Evolutionary conservation across 2,888 invertebrate species (phyloP), one percentile per base, ranked within the genome.

Genomic region (Celastrina argiolus): DNA sequence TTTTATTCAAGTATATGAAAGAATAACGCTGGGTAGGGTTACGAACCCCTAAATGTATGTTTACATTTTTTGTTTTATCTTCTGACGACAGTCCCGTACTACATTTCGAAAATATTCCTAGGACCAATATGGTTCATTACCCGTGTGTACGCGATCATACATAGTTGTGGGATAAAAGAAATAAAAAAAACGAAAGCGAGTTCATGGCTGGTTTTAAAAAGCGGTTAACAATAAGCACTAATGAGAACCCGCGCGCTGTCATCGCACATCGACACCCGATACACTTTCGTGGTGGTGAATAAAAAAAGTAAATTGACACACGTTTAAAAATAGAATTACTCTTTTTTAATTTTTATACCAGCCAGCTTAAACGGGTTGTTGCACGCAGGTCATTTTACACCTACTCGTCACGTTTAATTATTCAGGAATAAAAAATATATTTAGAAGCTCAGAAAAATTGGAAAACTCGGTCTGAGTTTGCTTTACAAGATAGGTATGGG

Each of bases 291-390:
- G 58, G 58, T 59, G 51, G 63, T 31, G 69, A 67, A 68, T 71
- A 80, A 81, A 81, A 80, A 81, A 77, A 74, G 72, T 74, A 80
- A 81, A 82, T 76, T 80, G 77, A 80, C 81, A 78, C 76, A 64
- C 70, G 76, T 79, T 83, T 80, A 83, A 83, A 83, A 81, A 83
- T 82, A 84, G 81, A 83, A 80, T 77, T 68, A 73, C 69, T 71
- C 76, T 75, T 75, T 74, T 76, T 77, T 80, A 80, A 80, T 81
- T 78, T 81, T 80, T 78, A 75, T 76, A 72, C 71, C 66, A 69
- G 67, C 64, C 67, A 69, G 69, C 69, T 22, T 22, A 12, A 56
- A 26, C 56, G 12, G 12, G 56, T 28, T 56, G 6, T 39, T 59
- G 34, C 34, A 59, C 16, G 51, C 22, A 51, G 51, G 22, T 51